Percentiles rank a stretch among this genome's conserved stretches.
phyloP scores from a whole-genome alignment of 35 echinoderm and acorn worm species.

The Diadema setosum region DNA sequence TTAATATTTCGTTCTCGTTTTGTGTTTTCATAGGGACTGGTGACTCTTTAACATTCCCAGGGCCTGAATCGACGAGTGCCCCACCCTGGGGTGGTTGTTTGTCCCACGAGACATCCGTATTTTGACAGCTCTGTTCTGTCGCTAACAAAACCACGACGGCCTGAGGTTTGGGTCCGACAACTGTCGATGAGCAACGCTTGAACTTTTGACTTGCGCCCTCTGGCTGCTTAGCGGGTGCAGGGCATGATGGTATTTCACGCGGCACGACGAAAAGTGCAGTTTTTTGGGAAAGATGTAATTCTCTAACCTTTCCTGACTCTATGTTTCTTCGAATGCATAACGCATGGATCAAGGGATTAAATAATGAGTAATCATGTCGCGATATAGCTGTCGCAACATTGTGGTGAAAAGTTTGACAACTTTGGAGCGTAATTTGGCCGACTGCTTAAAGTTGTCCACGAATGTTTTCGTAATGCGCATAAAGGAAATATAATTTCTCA shows the following conservation, averaged over 20 bases:
- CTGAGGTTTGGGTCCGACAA: too few relatives aligned
- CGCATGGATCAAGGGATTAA: neutral
- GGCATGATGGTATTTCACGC: conserved; percentile 21
- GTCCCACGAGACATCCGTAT: neutral
- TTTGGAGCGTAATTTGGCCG: too few relatives aligned
- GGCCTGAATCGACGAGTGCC: too few relatives aligned
- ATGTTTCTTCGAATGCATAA: neutral
- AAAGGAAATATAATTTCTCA: too few relatives aligned
- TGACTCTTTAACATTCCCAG: too few relatives aligned
- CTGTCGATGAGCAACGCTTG: too few relatives aligned
- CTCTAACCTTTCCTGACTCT: neutral
- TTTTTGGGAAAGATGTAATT: neutral
- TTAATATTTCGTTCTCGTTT: too few relatives aligned
- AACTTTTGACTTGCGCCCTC: conserved; percentile 12
- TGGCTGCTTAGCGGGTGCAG: neutral
- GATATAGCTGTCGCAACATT: neutral
- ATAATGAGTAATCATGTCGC: neutral
- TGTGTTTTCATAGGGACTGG: too few relatives aligned
- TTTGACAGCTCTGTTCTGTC: conserved; percentile 9
- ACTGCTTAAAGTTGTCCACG: too few relatives aligned
- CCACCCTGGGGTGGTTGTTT: neutral
- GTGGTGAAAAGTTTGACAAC: neutral
- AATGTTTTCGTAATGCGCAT: too few relatives aligned
- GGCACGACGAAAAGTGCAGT: too few relatives aligned
- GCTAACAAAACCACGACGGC: too few relatives aligned